phyloP scores from a whole-genome alignment of 2,797 vertebrate genomes.

The Platyrinchus mystaceus region DNA sequence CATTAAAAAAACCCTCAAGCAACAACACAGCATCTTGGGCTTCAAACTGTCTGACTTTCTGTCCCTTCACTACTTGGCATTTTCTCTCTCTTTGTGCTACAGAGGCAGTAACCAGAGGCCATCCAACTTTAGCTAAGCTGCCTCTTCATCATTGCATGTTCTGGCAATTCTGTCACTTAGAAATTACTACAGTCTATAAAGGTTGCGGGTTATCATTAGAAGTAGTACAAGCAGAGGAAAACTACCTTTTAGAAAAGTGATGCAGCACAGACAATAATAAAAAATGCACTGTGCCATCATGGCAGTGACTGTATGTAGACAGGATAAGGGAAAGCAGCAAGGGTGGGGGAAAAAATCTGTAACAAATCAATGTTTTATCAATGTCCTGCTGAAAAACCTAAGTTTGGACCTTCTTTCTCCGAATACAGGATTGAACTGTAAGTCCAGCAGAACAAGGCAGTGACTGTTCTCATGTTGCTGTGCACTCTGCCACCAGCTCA shows the following conservation, averaged over 20 bases:
- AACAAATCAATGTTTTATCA: background rate
- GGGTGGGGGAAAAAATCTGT: background rate
- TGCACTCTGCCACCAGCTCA: background rate
- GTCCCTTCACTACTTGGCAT: background rate
- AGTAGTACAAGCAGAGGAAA: background rate
- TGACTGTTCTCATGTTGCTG: background rate
- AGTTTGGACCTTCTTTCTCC: background rate
- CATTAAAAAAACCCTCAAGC: background rate
- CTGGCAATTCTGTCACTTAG: background rate
- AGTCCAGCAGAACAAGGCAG: background rate
- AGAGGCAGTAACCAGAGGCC: background rate
- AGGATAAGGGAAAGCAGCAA: background rate
- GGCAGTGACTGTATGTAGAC: background rate
- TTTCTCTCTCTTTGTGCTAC: background rate
- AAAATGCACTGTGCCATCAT: background rate
- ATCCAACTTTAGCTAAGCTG: background rate
- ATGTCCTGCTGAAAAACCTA: background rate
- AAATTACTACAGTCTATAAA: background rate
- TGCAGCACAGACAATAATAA: background rate
- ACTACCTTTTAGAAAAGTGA: background rate
- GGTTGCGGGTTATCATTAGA: background rate
- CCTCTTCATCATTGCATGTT: background rate
- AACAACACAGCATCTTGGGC: background rate
- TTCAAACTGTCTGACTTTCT: background rate
- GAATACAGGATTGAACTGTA: background rate